Percentiles rank a stretch among this genome's conserved stretches.
phyloP scores from a whole-genome alignment of 2,888 invertebrate genomes.

The Cynaeus angustus region DNA sequence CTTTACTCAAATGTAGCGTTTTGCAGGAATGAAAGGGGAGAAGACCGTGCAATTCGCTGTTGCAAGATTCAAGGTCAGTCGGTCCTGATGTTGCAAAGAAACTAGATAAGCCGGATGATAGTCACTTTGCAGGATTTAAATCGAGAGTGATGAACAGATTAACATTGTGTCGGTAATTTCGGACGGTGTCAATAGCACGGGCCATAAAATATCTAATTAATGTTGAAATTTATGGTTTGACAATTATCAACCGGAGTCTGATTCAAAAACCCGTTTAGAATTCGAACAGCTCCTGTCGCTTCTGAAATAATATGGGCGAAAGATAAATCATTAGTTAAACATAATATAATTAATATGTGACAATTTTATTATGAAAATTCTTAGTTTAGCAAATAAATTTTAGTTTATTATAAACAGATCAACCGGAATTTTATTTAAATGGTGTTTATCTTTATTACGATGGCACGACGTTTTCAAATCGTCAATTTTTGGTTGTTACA shows the following conservation, averaged over 20 bases:
- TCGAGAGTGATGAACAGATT: not conserved
- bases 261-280: conserved; percentile 28
- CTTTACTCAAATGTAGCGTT: conserved; percentile 20
- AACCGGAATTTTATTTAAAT: too few species aligned
- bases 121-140: conserved; percentile 7
- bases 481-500: too few species aligned
- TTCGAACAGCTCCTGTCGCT: conserved; percentile 12
- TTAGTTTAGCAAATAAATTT: too few species aligned
- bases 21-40: conserved; percentile 14
- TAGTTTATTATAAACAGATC: too few species aligned
- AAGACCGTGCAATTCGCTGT: conserved; percentile 5
- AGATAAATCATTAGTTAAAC: too few species aligned
- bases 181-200: conserved; percentile 19
- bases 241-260: conserved; percentile 17
- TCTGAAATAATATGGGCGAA: not conserved
- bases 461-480: too few species aligned
- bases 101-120: conserved; percentile 21
- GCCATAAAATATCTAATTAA: conserved; percentile 22
- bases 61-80: conserved; percentile 37
- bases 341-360: too few species aligned
- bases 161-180: not conserved
- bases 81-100: conserved; percentile 28
- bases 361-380: too few species aligned
- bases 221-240: conserved; percentile 27
- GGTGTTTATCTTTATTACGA: too few species aligned